Percentiles rank a stretch among this genome's conserved stretches.
These are phyloP conservation scores for Pedicia rivosa DNA, from an alignment of 2,888 invertebrate genomes.

Conservation along the genomic window DNA sequence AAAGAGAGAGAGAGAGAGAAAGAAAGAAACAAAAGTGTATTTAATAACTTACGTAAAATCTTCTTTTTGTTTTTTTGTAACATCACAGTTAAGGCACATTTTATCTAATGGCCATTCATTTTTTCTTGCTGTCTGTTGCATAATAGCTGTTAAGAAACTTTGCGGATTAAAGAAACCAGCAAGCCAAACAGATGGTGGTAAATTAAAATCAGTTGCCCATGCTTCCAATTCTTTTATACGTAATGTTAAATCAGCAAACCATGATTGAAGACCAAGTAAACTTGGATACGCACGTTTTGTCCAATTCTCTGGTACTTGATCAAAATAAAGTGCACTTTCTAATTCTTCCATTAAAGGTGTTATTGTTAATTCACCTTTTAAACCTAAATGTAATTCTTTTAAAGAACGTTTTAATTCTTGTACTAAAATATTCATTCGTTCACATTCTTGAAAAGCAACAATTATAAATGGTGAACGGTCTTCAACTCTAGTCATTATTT, in stretches of 20 bases:
- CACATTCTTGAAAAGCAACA: constrained; percentile 86
- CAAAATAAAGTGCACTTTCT: constrained; percentile 74
- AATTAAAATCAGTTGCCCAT: constrained; percentile 79
- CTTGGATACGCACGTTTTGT: constrained; percentile 79
- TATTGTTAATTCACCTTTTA: constrained; percentile 88
- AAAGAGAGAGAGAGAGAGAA: no score
- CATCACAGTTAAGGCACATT: constrained; percentile 90
- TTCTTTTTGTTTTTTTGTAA: constrained; percentile 73
- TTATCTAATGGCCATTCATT: constrained; percentile 94
- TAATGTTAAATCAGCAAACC: constrained; percentile 74
- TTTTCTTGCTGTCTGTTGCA: constrained; percentile 92
- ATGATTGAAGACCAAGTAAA: constrained; percentile 59
- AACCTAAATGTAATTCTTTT: constrained; percentile 70
- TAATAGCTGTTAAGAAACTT: constrained; percentile 89
- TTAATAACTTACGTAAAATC: constrained; percentile 63
- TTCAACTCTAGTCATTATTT: constrained; percentile 73
- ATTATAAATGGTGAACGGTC: constrained; percentile 84
- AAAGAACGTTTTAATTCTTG: constrained; percentile 66
- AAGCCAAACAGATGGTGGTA: constrained; percentile 82
- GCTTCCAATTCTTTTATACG: constrained; percentile 66
- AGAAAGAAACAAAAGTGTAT: no score
- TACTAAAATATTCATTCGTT: constrained; percentile 82
- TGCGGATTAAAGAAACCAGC: constrained; percentile 95
- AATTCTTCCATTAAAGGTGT: constrained; percentile 83
- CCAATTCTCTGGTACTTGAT: constrained; percentile 78